Percentiles rank a stretch among this genome's conserved stretches.
Evolutionary conservation across 2,113 vertebrate species (phyloP).

Genomic region (Sapajus apella): DNA sequence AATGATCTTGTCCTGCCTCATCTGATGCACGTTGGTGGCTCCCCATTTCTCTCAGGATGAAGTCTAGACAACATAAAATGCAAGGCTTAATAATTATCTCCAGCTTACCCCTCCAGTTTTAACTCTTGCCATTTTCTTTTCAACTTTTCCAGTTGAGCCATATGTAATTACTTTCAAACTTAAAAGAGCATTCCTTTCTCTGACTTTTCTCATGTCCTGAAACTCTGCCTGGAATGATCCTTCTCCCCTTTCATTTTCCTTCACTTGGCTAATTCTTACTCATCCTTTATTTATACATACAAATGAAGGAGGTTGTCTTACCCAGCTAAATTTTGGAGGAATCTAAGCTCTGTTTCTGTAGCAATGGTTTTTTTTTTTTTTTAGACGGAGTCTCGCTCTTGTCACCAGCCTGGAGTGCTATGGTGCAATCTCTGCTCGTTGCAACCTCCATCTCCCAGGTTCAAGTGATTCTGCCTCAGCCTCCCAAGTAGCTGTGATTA

Average conservation of each 20-base stretch:
- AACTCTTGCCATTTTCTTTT: background rate
- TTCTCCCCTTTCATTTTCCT: background rate
- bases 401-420: background rate
- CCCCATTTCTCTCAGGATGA: background rate
- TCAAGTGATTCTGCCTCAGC: background rate
- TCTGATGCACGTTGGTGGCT: background rate
- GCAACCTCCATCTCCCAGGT: background rate
- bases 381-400: background rate
- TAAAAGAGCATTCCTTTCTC: background rate
- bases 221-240: background rate
- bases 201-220: background rate
- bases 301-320: slow-evolving; percentile 33
- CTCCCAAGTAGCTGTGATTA: background rate
- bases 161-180: background rate
- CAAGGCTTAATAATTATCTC: background rate
- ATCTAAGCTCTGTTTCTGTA: slow-evolving; percentile 9
- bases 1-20: background rate
- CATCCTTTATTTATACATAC: background rate
- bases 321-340: background rate
- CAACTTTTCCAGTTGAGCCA: background rate
- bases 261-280: background rate
- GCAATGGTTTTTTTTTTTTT: background rate
- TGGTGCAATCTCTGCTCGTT: background rate
- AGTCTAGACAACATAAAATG: background rate
- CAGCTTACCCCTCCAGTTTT: background rate